Evolutionary conservation across 2,888 invertebrate genomes (phyloP), one percentile per base, ranked within the genome.

Genomic region (Octonoba sinensis): DNA sequence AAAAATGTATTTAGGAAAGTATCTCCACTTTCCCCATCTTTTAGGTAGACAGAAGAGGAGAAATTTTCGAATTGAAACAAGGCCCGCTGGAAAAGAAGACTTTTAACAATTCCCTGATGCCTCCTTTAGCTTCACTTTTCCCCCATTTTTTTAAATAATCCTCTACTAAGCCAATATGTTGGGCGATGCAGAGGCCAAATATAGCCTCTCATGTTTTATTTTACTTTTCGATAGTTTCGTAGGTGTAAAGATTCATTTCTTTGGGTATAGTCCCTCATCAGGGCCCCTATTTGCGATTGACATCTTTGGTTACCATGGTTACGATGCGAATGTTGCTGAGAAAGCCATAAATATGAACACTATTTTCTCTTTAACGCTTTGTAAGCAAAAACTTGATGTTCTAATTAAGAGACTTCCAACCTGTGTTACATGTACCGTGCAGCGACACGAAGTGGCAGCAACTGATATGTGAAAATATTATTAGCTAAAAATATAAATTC

Each of bases 91-190:
- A 59, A 36, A 60, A 20, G 49, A 60, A 60, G 57, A 62, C 77
- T 77, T 77, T 67, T 59, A 77, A 77, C 56, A 70, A 77, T 77
- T 77, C 77, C 69, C 77, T 49, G 47, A 65, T 49, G 77, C 57
- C 77, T 70, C 77, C 70, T 77, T 77, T 64, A 60, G 36, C 57
- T 56, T 27, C 64, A 47, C 11, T 59, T 65, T 56, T 62, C 47
- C 36, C 22, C 62, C 22, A 57, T 65, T 77, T 70, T 65, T 47
- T 77, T 77, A 64, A 77, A 77, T 77, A 77, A 77, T 77, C 70
- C 71, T 54, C 16, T 56, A 16, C 77, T 77, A 70, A 70, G 70
- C 77, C 77, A 77, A 77, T 77, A 71, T 66, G 66, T 66, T 77
- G 62, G 54, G 51, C 54, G n/a, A 64, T 54, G 70, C 64, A 49